Percentiles rank a stretch among this genome's conserved stretches.
phyloP scores from a whole-genome alignment of 2,113 vertebrate genomes.

The Actenoides hombroni region DNA sequence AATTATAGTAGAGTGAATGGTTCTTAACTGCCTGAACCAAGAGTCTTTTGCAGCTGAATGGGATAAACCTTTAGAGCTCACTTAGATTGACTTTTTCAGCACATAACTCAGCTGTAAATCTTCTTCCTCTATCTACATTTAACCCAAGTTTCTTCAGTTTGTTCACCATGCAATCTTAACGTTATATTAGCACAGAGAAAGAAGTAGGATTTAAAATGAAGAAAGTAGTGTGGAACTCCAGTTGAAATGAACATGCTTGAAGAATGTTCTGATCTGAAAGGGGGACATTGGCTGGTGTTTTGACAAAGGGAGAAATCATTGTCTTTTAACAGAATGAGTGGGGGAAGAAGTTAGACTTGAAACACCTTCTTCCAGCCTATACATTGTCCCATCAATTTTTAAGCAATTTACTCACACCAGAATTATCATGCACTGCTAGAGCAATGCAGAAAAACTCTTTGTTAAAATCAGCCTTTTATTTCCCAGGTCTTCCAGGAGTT shows the following conservation, averaged over 20 bases:
- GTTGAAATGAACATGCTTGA: neutral
- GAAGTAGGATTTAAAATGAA: neutral
- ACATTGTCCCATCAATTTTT: neutral
- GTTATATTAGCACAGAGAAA: neutral
- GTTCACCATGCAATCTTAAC: neutral
- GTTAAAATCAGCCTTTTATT: neutral
- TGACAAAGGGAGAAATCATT: neutral
- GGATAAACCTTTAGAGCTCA: neutral
- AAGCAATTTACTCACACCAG: neutral
- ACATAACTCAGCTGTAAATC: neutral
- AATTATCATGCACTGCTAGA: neutral
- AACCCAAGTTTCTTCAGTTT: neutral
- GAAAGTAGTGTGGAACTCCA: neutral
- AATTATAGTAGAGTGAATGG: neutral
- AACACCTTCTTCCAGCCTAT: neutral
- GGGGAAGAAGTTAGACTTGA: neutral
- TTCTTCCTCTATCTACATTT: neutral
- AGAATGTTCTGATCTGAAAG: neutral
- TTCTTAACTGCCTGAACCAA: neutral
- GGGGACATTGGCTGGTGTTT: neutral
- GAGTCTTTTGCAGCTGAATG: neutral
- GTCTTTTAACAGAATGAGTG: neutral
- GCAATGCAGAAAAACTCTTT: neutral
- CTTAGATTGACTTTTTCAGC: neutral
- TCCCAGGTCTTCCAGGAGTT: neutral